phyloP scores from a whole-genome alignment of 2,113 vertebrate genomes.

The Indicator indicator region DNA sequence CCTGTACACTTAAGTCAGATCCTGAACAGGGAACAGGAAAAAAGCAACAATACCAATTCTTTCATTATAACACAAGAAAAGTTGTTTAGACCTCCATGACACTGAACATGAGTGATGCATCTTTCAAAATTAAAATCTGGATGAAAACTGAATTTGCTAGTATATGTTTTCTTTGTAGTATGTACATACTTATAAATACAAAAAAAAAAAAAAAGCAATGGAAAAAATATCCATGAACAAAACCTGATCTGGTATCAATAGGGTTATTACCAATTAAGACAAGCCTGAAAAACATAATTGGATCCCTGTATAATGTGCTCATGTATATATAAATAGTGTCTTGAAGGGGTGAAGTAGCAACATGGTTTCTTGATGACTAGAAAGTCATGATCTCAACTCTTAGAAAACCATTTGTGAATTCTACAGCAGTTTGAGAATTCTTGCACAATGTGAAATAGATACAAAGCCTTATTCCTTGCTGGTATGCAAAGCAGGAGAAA shows the following conservation, averaged over 20 bases:
- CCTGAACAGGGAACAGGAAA: not conserved
- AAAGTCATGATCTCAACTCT: not conserved
- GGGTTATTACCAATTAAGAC: not conserved
- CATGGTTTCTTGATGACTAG: not conserved
- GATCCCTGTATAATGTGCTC: not conserved
- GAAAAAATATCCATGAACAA: not conserved
- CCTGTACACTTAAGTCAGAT: not conserved
- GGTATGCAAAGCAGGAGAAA: not conserved
- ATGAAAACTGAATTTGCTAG: not conserved
- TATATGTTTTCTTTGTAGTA: not conserved
- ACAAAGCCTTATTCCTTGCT: not conserved
- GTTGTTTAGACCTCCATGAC: accelerated
- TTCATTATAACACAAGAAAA: not conserved
- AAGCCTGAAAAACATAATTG: not conserved
- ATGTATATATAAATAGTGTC: not conserved
- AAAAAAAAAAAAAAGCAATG: not conserved
- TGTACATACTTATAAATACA: not conserved
- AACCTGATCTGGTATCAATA: not conserved
- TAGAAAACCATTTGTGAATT: not conserved
- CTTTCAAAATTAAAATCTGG: not conserved
- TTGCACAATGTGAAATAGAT: not conserved
- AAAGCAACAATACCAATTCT: not conserved
- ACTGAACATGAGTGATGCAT: not conserved
- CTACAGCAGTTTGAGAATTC: not conserved
- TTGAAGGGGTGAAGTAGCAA: not conserved